Evolutionary conservation across 2,888 invertebrate genomes (phyloP), one percentile per base, ranked within the genome.

Genomic region (Endomychus coccineus): DNA sequence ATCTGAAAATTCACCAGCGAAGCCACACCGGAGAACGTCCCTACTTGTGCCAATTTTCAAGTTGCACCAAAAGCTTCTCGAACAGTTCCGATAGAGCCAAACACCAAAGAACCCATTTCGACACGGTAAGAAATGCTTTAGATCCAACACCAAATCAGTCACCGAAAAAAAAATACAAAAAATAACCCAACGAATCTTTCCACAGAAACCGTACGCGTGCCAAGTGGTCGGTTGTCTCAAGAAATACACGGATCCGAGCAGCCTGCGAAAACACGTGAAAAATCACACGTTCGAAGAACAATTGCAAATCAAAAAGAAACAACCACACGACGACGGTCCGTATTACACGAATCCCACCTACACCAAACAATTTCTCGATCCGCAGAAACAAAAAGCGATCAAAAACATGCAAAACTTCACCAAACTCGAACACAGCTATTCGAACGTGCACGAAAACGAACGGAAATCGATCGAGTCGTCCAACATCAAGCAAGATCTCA

Each of bases 71-170:
- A 66, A 92, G 96, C 2, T 98, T 98, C 70, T 95, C 94, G 57
- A 98, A 98, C 67, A 96, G 96, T 43, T 96, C 95, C 1, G 98
- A 98, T 63, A 72, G 97, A 33, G 97, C 97, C 4, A 98, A 98
- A 67, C 98, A 98, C 69, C 96, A 97, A 70, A 72, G 97, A 52
- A 98, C 97, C 1, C 98, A 98, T 68, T 92, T 94, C 51, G 95
- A 96, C 67, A 91, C 94, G 62, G 96, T 97, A 73, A 78, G 82
- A 75, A 36, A 21, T n/a, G n/a, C n/a, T n/a, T n/a, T n/a, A n/a
- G n/a, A n/a, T n/a, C n/a, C n/a, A n/a, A n/a, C n/a, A n/a, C n/a
- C n/a, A n/a, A n/a, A n/a, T n/a, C n/a, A n/a, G n/a, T n/a, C n/a
- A n/a, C n/a, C n/a, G n/a, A n/a, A n/a, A n/a, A n/a, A n/a, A 14